Base-by-base conservation (phyloP, 1,140 invertebrate genomes). In the Zophobas atratus region DNA sequence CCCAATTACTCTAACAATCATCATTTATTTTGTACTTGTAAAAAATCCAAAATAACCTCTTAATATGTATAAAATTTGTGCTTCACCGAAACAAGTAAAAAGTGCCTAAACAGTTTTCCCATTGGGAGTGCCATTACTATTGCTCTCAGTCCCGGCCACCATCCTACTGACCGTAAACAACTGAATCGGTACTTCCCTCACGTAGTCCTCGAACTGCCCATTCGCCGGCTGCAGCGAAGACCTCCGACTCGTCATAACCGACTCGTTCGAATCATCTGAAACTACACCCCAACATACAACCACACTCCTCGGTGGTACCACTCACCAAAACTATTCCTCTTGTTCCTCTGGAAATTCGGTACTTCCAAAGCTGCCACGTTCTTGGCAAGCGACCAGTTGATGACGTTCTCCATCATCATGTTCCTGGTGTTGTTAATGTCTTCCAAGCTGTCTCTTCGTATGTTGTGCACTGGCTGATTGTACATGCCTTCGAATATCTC, bases 131-230 rank as follows among this genome's bases (percentile, higher is more conserved):
- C 41, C 63, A 51, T 39, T 49, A 51, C 35, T 33, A 63, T 63
- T 63, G 57, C 57, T 39, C 46, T 77, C 70, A 1, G 77, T 83
- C 8, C 77, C 81, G 5, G 82, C 75, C 4, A 85, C 80, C 77
- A 83, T 80, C 78, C 82, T 86, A 57, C 83, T 85, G 6, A 88
- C 81, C 6, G 88, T 87, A 75, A 88, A 88, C 36, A 88, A 81
- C 79, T 87, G 87, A 1, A 88, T 76, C 2, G 88, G 88, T 1
- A 88, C 87, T 39, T 87, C 83, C n/a, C 81, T 79, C 1, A 84
- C 79, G 78, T 86, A 86, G 43, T 86, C 86, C 8, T 81, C 81
- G 20, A 81, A 81, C 35, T 57, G 8, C 1, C 43, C 71, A 43
- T 43, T 63, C n/a, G 67, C 71, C 6, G 41, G 60, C 20, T 67